Conservation (phyloP, 64 coral and sea anemone species). For the Hydrozoanthus tunicans region DNA sequence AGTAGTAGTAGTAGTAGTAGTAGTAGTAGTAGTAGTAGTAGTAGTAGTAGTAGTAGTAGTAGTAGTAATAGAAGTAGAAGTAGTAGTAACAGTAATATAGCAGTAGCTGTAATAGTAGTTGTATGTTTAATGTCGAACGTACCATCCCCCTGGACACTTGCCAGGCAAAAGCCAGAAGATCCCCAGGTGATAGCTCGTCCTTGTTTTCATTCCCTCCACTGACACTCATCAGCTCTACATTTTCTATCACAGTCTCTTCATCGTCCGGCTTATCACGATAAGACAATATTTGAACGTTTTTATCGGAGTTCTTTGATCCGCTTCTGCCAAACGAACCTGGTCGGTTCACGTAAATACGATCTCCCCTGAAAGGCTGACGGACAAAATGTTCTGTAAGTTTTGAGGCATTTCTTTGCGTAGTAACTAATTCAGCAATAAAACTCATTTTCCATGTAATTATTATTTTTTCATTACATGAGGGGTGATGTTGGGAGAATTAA, state of each 20-base stretch:
- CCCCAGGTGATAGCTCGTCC: slow-evolving; percentile 34
- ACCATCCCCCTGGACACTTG: slow-evolving; percentile 55
- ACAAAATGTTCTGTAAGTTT: not conserved
- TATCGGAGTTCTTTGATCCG: slow-evolving; percentile 5
- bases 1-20: too few relatives aligned
- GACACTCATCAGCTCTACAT: not conserved
- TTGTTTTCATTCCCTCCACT: not conserved
- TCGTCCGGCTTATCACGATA: slow-evolving; percentile 20
- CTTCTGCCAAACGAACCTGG: slow-evolving; percentile 5
- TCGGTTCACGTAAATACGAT: slow-evolving; percentile 44
- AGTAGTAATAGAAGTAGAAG: too few relatives aligned
- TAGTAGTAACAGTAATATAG: too few relatives aligned
- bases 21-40: too few relatives aligned
- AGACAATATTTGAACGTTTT: slow-evolving; percentile 6
- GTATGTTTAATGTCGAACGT: not conserved
- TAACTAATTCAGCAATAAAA: not conserved
- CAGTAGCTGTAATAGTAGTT: too few relatives aligned
- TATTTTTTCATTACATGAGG: too few relatives aligned
- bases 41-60: too few relatives aligned
- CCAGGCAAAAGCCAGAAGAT: slow-evolving; percentile 54
- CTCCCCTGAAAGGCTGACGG: not conserved
- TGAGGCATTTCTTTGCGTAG: not conserved
- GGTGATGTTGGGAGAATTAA: too few relatives aligned
- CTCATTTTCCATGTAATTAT: too few relatives aligned
- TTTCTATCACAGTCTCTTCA: not conserved